Base-by-base conservation (phyloP, 2,888 invertebrate species). In the Agrochola lota region DNA sequence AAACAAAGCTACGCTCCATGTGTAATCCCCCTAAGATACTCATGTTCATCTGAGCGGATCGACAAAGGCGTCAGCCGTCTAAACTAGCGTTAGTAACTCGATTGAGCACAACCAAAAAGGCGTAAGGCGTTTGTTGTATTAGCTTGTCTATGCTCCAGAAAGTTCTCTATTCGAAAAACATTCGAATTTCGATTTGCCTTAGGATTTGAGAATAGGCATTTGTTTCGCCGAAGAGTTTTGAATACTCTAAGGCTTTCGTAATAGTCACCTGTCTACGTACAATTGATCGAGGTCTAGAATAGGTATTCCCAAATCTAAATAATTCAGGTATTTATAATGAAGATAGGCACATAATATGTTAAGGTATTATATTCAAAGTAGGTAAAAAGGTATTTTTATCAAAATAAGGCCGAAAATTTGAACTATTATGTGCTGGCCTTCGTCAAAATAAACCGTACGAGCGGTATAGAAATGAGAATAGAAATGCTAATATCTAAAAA, bases 21-120 rank as follows among this genome's bases (percentile, higher is more conserved):
- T 83, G 71, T 77, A 77, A 80, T 77, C 75, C 71, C 78, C 84
- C 83, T 88, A 78, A 91, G 89, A 90, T 87, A 77, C 84, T 86
- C 88, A 81, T 89, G 92, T 85, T 84, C 89, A 87, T 62, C 85
- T 77, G 87, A 88, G 88, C 84, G 84, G 75, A 85, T 84, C 87
- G 88, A 91, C 91, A 91, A 91, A 91, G 91, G 90, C 89, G 86
- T 88, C 85, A 89, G 84, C 78, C 87, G 89, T 85, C 87, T 90
- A 91, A 88, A 90, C 90, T 91, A 90, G 90, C 92, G 91, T 90
- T 88, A 91, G 89, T 94, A 93, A 94, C 92, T 87, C 90, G 91
- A 92, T 94, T 93, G 92, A 90, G 89, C 91, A 89, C 87, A 87
- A 85, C 87, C 87, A 82, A 90, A 89, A 90, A 89, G 89, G 88